phyloP scores from a whole-genome alignment of 2,888 invertebrate species.

The Theretra japonica region DNA sequence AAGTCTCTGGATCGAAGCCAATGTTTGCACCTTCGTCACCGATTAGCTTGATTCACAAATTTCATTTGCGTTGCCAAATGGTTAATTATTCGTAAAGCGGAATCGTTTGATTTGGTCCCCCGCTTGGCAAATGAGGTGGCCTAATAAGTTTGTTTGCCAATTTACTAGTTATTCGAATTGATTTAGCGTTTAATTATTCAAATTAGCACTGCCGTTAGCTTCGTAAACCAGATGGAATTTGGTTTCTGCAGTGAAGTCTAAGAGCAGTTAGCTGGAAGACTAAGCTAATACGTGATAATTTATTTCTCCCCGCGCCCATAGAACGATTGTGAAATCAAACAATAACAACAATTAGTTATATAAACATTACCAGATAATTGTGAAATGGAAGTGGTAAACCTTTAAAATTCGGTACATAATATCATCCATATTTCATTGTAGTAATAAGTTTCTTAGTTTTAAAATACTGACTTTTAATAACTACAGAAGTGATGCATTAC shows the following conservation, averaged over 20 bases:
- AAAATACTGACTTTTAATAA: too few relatives aligned
- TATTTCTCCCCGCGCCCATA: too few relatives aligned
- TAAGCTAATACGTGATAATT: too few relatives aligned
- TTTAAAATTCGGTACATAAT: not conserved
- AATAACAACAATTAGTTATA: too few relatives aligned
- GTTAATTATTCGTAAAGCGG: slow-evolving; percentile 4
- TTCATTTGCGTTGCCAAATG: slow-evolving; percentile 13
- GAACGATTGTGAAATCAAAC: too few relatives aligned
- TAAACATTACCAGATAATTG: too few relatives aligned
- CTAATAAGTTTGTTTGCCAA: slow-evolving; percentile 15
- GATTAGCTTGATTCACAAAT: slow-evolving; percentile 2
- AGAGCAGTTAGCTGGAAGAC: too few relatives aligned
- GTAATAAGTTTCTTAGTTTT: too few relatives aligned
- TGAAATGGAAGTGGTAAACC: not conserved
- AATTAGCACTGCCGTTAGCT: not conserved
- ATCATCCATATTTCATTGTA: not conserved
- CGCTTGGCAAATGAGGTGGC: not conserved
- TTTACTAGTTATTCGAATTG: slow-evolving; percentile 4
- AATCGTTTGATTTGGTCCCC: slow-evolving; percentile 19
- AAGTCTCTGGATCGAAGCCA: not conserved
- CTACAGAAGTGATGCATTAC: not conserved
- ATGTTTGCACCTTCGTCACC: slow-evolving; percentile 15
- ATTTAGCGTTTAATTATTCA: not conserved
- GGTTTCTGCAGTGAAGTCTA: not conserved
- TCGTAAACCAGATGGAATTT: not conserved